Base-by-base conservation (phyloP, 2,797 vertebrate genomes). In the Tolypeutes matacus region DNA sequence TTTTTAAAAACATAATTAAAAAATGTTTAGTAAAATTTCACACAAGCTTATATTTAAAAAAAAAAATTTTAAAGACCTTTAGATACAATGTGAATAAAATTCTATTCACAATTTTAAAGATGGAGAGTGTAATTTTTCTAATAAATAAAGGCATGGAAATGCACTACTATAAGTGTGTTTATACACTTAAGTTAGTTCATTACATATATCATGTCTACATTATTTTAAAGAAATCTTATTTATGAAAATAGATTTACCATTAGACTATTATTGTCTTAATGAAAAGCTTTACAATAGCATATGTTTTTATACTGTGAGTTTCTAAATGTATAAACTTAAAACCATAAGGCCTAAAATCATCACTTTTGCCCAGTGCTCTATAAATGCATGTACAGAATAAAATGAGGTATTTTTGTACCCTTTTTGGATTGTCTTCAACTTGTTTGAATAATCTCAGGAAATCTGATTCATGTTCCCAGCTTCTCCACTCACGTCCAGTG, bases 201-300 rank as follows among this genome's bases (percentile, higher is more conserved):
- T 86, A 51, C 84, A 75, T 94, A 92, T 91, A 86, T 91, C 29
- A 82, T 20, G 21, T 77, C 21, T 58, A 10, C 25, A 51, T 93
- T 92, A 78, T 92, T 94, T 94, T 85, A 89, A 95, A 80, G 25
- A 83, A 70, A 65, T 76, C 17, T 65, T 70, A 73, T 46, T 96
- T 82, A n/a, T 92, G 21, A 72, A 90, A 94, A 83, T 49, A 80
- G 60, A 76, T 60, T 93, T 93, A 84, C 17, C 51, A 56, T 89
- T 73, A 78, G 39, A 51, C 94, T 84, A 72, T 51, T 51, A 51
- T 0, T 80, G 46, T 88, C 64, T 80, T 94, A 72, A 76, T 81
- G 82, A 93, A 93, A 91, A 56, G 15, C 18, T 91, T 89, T 84
- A 72, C 9, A 46, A 49, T 81, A 82, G 36, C n/a, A 21, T 84